Percentiles rank a stretch among this genome's conserved stretches.
These are phyloP conservation scores for Stichodactyla helianthus DNA, from an alignment of 64 coral and sea anemone genomes.

Conservation along the genomic window DNA sequence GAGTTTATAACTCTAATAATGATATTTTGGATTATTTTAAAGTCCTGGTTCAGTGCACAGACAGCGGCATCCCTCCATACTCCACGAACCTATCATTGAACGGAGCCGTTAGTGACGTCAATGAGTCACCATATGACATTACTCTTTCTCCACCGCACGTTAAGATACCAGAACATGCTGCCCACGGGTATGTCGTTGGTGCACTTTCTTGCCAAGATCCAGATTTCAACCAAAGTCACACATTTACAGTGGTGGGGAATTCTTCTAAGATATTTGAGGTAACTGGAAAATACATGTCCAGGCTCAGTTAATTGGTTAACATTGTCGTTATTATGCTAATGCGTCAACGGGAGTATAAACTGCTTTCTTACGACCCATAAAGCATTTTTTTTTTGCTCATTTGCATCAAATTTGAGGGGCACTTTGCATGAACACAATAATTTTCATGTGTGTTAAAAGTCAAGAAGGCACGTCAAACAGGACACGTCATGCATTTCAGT, in stretches of 20 bases:
- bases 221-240: constrained; percentile 42
- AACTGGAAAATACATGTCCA: neutral
- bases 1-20: no score
- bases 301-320: neutral
- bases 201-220: constrained; percentile 48
- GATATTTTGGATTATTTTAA: neutral
- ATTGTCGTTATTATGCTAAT: no score
- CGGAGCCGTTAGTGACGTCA: constrained; percentile 58
- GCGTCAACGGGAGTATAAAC: no score
- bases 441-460: no score
- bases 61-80: constrained; percentile 52
- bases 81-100: constrained; percentile 28
- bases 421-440: no score
- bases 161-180: constrained; percentile 35
- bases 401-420: no score
- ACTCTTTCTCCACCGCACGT: neutral
- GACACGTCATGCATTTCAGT: no score
- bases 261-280: constrained; percentile 71
- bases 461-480: no score
- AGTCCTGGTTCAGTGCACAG: constrained; percentile 67
- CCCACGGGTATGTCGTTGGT: constrained; percentile 25
- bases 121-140: constrained; percentile 48
- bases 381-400: no score
- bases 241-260: constrained; percentile 57
- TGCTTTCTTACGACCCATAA: no score